These are phyloP conservation scores for Callaeas wilsoni DNA, from an alignment of 2,113 vertebrate genomes.

Conservation along the genomic window DNA sequence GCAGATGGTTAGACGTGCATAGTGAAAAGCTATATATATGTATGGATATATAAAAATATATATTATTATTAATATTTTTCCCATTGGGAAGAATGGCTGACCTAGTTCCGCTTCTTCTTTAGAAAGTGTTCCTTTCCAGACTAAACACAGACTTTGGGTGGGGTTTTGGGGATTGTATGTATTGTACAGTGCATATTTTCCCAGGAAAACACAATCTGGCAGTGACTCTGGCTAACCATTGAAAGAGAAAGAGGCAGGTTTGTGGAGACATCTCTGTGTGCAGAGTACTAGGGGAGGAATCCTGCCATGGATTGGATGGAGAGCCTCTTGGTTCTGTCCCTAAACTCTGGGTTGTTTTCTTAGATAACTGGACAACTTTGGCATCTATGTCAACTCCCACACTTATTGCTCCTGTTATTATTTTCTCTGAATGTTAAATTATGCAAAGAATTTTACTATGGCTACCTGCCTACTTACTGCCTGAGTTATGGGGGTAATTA, in stretches of 20 bases:
- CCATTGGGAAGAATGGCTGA: constrained; percentile 45
- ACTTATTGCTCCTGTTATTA: neutral
- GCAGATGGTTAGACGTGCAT: constrained; percentile 51
- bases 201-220: constrained; percentile 51
- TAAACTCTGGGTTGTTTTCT: neutral
- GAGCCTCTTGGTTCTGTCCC: neutral
- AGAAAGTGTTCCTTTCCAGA: constrained; percentile 49
- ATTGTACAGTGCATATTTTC: constrained; percentile 59
- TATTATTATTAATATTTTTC: constrained; percentile 55
- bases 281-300: neutral
- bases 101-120: constrained; percentile 42
- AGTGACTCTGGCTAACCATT: constrained; percentile 8
- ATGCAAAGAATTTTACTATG: constrained; percentile 8
- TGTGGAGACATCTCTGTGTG: neutral
- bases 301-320: neutral
- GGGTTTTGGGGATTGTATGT: constrained; percentile 41
- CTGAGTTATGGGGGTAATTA: neutral
- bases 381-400: neutral
- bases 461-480: neutral
- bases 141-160: constrained; percentile 68
- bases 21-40: constrained; percentile 39
- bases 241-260: neutral
- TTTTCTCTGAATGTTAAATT: neutral
- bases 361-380: neutral
- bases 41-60: neutral